Evolutionary conservation across 2,888 invertebrate species (phyloP).

Genomic region (Drosophila multiciliata): DNA sequence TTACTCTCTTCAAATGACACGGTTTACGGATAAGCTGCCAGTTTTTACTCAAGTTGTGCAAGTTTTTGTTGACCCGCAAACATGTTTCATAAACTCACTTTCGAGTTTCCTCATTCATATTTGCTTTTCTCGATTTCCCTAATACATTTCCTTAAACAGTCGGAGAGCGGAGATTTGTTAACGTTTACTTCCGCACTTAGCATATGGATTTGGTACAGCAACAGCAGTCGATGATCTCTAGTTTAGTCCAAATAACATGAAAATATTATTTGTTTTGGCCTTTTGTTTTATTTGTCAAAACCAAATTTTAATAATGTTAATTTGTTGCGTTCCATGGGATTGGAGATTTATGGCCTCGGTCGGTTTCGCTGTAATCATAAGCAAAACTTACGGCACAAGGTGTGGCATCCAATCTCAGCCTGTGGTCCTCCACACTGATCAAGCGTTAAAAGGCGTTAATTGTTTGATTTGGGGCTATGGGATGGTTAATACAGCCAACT

Average conservation of each 20-base stretch:
- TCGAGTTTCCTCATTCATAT: slow-evolving; percentile 33
- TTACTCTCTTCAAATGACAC: slow-evolving; percentile 15
- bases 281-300: slow-evolving; percentile 77
- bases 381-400: slow-evolving; percentile 42
- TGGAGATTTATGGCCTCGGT: slow-evolving; percentile 63
- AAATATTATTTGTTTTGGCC: slow-evolving; percentile 63
- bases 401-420: slow-evolving; percentile 46
- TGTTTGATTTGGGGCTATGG: slow-evolving; percentile 49
- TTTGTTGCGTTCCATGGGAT: slow-evolving; percentile 77
- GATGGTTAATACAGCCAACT: slow-evolving; percentile 18
- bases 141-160: slow-evolving; percentile 30
- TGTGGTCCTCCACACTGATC: slow-evolving; percentile 49
- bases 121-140: slow-evolving; percentile 38
- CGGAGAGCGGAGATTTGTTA: slow-evolving; percentile 18
- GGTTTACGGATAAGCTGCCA: slow-evolving; percentile 13
- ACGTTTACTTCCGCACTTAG: slow-evolving; percentile 71
- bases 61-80: slow-evolving; percentile 21
- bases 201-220: slow-evolving; percentile 47
- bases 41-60: slow-evolving; percentile 14
- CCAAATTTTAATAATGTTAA: slow-evolving; percentile 80
- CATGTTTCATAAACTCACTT: slow-evolving; percentile 9
- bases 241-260: slow-evolving; percentile 72
- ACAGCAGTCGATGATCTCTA: slow-evolving; percentile 25
- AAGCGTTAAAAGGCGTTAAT: slow-evolving; percentile 70
- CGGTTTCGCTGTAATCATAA: slow-evolving; percentile 64